Percentiles rank a stretch among this genome's conserved stretches.
These are phyloP conservation scores for Chrysochloris asiatica DNA, from an alignment of 2,113 vertebrate genomes.

Conservation along the genomic window DNA sequence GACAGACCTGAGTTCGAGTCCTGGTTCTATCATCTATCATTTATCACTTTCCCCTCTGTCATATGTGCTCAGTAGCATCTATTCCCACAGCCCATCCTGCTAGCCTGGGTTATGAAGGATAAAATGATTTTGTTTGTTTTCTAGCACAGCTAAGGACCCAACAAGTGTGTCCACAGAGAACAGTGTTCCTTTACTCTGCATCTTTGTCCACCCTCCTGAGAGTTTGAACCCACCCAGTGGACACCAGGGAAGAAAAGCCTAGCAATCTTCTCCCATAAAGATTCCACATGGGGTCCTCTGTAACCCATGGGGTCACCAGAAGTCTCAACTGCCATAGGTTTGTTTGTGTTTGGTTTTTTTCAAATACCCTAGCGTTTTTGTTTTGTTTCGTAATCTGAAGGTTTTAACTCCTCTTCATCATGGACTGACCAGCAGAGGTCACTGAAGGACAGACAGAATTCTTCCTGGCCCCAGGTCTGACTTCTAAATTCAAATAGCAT, in stretches of 20 bases:
- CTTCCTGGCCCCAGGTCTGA: neutral
- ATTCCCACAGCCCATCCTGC: neutral
- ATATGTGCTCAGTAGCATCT: neutral
- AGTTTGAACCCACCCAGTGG: neutral
- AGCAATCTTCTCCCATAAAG: neutral
- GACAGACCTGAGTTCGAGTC: neutral
- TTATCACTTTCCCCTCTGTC: neutral
- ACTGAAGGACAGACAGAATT: slow-evolving; percentile 66
- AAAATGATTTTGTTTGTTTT: neutral
- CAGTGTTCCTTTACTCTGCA: fast-evolving
- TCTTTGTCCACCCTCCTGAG: neutral
- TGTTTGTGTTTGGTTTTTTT: neutral
- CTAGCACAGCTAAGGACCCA: neutral
- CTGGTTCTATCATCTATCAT: neutral
- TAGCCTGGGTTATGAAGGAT: neutral
- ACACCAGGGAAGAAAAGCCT: neutral
- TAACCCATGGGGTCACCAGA: neutral
- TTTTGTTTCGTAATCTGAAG: neutral
- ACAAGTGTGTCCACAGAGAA: neutral
- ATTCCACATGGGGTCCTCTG: neutral
- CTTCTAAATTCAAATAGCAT: neutral
- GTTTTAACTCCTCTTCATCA: neutral
- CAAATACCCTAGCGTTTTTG: neutral
- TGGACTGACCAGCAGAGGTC: slow-evolving; percentile 73
- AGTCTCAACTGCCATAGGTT: neutral